Evolutionary conservation across 2,888 invertebrate genomes (phyloP), one percentile per base, ranked within the genome.

Genomic region (Cancer borealis): DNA sequence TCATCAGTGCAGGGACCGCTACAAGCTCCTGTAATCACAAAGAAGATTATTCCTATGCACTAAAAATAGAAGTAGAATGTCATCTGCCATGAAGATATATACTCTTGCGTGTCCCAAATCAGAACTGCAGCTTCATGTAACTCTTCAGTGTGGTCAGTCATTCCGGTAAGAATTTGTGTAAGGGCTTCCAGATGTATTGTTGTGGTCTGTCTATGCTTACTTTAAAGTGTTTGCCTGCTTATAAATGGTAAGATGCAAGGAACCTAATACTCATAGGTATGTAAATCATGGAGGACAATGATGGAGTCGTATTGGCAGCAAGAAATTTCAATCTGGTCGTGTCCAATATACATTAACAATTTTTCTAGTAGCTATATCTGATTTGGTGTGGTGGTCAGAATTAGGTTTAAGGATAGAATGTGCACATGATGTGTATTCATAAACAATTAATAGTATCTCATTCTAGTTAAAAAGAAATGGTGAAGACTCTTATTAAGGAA

Each of bases 101-200:
- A 89, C 21, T 5, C 45, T 93, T 3, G 45, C 89, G 12, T 93
- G 93, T 89, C 88, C 73, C 4, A 93, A 87, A 17, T 73, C 89
- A 17, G 93, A 93, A 30, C 47, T 93, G 10, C 54, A 60, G 26
- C 93, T 93, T 66, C 45, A 89, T 88, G 66, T 93, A 26, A 93
- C 93, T 49, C 87, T 93, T 1, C 93, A 93, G 47, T 93, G 93
- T 93, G 93, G 93, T 3, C 93, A 93, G 49, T 93, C 93, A 5
- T 93, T 93, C 89, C 88, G 93, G 93, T 93, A 45, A 89, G 88
- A 49, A 6, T 49, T 4, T 26, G 5, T 54, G 60, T 66, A 12
- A 4, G 30, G 12, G 60, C n/a, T 73, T 1, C 73, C 73, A 73
- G 73, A n/a, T n/a, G 8, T 8, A 73, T 73, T 26, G 10, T 73